Base-by-base conservation (phyloP, 2,113 vertebrate genomes). In the Caranx ignobilis region DNA sequence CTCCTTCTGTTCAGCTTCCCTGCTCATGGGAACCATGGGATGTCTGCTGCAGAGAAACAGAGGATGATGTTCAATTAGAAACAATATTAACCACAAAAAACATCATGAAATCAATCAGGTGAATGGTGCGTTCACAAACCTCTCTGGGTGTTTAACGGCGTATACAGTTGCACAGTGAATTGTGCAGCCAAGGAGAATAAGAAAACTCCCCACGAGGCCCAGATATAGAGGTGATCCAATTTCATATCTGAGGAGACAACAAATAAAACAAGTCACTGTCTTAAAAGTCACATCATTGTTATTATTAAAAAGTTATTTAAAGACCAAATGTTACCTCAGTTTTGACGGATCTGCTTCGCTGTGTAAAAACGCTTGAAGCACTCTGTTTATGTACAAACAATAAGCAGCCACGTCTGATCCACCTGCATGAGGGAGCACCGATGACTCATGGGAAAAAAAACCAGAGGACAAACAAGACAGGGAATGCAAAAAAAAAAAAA, bases 381-480 rank as follows among this genome's bases (percentile, higher is more conserved):
- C 77, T 60, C 18, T 86, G 87, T 92, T 89, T 74, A 87, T 76
- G 69, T 89, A 81, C 64, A 88, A 90, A 89, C 89, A 88, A 0
- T 86, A 76, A 50, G 55, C 73, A n/a, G 80, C 57, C 59, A 75
- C 13, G 32, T 77, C 77, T 35, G 80, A 91, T 0, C 48, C 3
- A 35, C 90, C 86, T 84, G 80, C 32, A 82, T 79, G 63, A 72
- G 41, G 61, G 59, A 65, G 13, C 45, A 52, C 19, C 7, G 13
- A 70, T 59, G 69, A 72, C 54, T 71, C 48, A 68, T 21, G 15
- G 15, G 19, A 43, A 64, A 41, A 63, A 54, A 77, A 82, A 57
- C 32, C 59, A 50, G 26, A 26, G 26, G 26, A 26, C 26, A 26
- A 26, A 68, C 11, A 11, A 78, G 69, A 62, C 47, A 19, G 65